Conservation (phyloP, 1,140 invertebrate genomes). For the Myzus persicae region DNA sequence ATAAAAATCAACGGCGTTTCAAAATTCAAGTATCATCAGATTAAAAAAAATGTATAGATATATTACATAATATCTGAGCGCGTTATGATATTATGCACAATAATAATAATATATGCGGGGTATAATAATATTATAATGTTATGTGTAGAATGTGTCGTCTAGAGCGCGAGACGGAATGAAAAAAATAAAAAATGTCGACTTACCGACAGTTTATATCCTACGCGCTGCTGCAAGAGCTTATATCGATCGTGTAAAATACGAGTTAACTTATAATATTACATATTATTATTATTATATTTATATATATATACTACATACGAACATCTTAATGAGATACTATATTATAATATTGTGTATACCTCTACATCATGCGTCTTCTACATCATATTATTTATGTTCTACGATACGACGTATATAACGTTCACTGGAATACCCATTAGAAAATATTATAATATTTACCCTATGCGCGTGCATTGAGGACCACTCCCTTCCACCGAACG, state of each 20-base stretch:
- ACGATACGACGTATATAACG: not conserved
- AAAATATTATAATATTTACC: constrained; percentile 13
- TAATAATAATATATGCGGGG: not conserved
- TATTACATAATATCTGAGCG: not conserved
- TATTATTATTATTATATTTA: not conserved
- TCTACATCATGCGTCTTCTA: not conserved
- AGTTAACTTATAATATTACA: not conserved
- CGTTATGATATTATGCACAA: not conserved
- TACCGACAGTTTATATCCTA: constrained; percentile 40
- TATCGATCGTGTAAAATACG: constrained; percentile 13
- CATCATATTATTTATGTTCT: not conserved
- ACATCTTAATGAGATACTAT: constrained; percentile 27
- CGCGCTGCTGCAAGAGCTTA: constrained; percentile 11
- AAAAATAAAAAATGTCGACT: constrained; percentile 19
- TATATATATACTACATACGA: not conserved
- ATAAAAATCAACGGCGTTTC: constrained; percentile 22
- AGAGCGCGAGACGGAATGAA: constrained; percentile 2
- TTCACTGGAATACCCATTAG: not conserved
- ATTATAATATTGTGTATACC: not conserved
- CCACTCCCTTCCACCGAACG: not conserved
- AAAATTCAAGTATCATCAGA: not conserved
- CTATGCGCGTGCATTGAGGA: not conserved
- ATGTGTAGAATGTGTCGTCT: constrained; percentile 11
- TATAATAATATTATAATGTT: constrained; percentile 16
- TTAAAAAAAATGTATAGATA: not conserved